Percentiles rank a stretch among this genome's conserved stretches.
Conservation (phyloP, 2,888 invertebrate species). For the Caenorhabditis wallacei region DNA sequence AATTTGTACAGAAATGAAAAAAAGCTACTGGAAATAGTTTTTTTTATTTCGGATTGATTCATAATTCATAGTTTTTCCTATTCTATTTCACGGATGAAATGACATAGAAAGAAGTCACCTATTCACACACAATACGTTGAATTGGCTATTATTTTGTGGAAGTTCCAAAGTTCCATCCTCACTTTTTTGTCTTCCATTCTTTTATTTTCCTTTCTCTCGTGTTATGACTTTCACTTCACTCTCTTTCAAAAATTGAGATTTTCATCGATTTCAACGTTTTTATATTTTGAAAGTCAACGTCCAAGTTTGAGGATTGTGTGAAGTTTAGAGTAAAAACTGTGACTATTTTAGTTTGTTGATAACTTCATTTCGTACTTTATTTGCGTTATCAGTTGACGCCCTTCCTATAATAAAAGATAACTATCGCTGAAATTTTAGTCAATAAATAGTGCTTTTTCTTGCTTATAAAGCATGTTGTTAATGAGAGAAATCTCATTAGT, state of each 20-base stretch:
- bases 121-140: constrained; percentile 4
- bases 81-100: constrained; percentile 31
- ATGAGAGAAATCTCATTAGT: background rate
- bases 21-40: background rate
- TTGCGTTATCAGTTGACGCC: no score
- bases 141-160: constrained; percentile 25
- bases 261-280: background rate
- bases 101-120: constrained; percentile 5
- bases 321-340: no score
- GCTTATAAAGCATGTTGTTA: no score
- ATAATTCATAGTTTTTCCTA: constrained; percentile 13
- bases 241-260: background rate
- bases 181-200: background rate
- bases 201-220: constrained; percentile 12
- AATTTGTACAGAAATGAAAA: no score
- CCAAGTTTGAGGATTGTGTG: no score
- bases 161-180: background rate
- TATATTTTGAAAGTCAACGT: no score
- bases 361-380: no score
- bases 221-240: background rate
- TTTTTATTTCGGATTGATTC: constrained; percentile 16
- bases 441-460: no score
- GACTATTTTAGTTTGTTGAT: no score
- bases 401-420: no score
- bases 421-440: no score